A percentile compares a stretch with the other conserved stretches of the same genome.
These are phyloP conservation scores for Lepus europaeus DNA, from an alignment of 2,113 vertebrate genomes.

Conservation along the genomic window DNA sequence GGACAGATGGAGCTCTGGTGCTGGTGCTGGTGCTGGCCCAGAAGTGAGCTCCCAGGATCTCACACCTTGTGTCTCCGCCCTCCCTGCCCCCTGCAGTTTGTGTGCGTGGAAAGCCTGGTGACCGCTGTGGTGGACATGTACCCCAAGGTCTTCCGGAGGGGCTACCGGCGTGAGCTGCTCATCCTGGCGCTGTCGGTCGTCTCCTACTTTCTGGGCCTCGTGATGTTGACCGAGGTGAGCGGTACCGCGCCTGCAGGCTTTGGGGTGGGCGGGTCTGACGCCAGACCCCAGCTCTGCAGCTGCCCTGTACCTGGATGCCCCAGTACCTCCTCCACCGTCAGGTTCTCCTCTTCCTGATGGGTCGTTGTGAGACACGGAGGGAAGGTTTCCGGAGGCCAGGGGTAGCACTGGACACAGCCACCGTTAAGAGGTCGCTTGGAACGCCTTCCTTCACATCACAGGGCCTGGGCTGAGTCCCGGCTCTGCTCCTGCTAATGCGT, in stretches of 20 bases:
- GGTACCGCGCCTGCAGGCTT: background rate
- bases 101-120: slow-evolving; percentile 98
- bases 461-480: no score
- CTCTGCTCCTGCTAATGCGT: no score
- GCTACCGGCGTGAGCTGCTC: slow-evolving; percentile 95
- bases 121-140: slow-evolving; percentile 99
- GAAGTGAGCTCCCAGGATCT: background rate
- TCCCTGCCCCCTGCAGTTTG: slow-evolving; percentile 89
- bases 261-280: background rate
- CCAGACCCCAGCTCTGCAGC: background rate
- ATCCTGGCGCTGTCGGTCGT: slow-evolving; percentile 94
- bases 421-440: no score
- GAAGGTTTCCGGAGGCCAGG: background rate
- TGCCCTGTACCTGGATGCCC: background rate
- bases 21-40: no score
- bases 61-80: background rate
- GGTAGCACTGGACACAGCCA: no score
- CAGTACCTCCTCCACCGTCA: background rate
- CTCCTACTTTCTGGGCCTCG: slow-evolving; percentile 95
- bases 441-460: no score
- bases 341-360: background rate
- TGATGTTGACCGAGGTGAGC: slow-evolving; percentile 98
- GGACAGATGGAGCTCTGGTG: fast-evolving
- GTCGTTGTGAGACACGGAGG: fast-evolving
- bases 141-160: slow-evolving; percentile 96